Evolutionary conservation across 2,113 vertebrate genomes (phyloP).

Genomic region (Pygoscelis adeliae): DNA sequence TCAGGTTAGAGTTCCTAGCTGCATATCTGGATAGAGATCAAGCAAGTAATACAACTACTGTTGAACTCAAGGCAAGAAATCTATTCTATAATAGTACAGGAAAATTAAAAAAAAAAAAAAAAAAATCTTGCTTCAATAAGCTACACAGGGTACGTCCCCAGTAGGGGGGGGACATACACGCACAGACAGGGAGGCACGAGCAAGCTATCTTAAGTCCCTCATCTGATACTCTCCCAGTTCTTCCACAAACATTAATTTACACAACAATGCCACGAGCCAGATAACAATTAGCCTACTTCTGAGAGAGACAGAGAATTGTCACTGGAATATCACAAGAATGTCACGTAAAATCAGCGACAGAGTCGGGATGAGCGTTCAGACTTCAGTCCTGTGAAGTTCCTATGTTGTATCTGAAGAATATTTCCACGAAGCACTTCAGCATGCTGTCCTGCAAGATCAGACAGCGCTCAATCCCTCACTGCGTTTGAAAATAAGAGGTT

Average conservation of each 20-base stretch:
- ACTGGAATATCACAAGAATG: neutral
- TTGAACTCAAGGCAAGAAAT: neutral
- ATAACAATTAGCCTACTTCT: neutral
- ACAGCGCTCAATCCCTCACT: accelerated
- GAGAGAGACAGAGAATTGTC: neutral
- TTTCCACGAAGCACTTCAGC: neutral
- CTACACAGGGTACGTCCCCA: neutral
- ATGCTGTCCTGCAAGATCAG: neutral
- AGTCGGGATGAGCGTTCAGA: neutral
- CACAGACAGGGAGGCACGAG: neutral
- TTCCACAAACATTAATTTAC: neutral
- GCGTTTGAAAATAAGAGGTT: neutral
- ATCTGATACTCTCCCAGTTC: neutral
- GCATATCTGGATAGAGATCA: neutral
- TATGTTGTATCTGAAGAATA: neutral
- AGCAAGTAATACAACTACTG: neutral
- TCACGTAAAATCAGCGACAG: neutral
- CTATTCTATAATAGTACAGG: neutral
- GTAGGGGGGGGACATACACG: accelerated
- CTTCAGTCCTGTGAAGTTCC: neutral
- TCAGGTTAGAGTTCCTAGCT: neutral
- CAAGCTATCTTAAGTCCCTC: neutral
- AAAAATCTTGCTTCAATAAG: neutral
- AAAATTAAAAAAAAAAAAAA: neutral
- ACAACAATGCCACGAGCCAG: neutral